Conservation (phyloP, 2,797 vertebrate species). For the Meriones psammophilus region DNA sequence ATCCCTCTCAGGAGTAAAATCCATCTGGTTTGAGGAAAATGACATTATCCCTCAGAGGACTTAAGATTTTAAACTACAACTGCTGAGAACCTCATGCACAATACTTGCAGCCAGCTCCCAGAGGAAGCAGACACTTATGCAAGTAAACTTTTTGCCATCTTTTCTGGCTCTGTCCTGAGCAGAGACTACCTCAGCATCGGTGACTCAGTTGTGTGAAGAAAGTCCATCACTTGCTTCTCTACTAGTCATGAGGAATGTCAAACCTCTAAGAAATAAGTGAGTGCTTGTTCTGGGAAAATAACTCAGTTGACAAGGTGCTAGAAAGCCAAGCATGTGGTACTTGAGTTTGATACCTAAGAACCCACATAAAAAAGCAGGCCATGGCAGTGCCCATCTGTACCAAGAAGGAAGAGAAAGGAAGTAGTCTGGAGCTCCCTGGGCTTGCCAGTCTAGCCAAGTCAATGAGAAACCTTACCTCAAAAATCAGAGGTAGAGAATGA, state of each 20-base stretch:
- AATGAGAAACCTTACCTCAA: not conserved
- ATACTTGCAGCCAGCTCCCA: slow-evolving; percentile 21
- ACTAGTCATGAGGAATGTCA: not conserved
- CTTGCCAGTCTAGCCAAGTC: not conserved
- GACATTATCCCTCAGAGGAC: slow-evolving; percentile 61
- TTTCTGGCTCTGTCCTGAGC: not conserved
- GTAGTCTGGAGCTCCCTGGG: too few relatives aligned
- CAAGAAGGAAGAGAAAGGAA: not conserved
- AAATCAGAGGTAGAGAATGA: not conserved
- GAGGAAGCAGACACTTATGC: slow-evolving; percentile 5
- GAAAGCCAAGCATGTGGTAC: not conserved
- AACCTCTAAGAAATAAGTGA: not conserved
- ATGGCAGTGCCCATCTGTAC: not conserved
- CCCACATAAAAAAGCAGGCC: not conserved
- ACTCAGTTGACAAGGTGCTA: not conserved
- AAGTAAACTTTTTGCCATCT: not conserved
- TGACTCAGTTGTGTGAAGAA: not conserved
- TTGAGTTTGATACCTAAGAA: not conserved
- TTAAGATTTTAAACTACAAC: slow-evolving; percentile 51
- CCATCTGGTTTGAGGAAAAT: slow-evolving; percentile 74
- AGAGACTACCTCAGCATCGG: not conserved
- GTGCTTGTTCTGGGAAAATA: not conserved
- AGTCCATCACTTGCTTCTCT: not conserved
- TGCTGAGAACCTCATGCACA: slow-evolving; percentile 60
- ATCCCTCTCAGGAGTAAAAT: slow-evolving; percentile 63